A percentile compares a stretch with the other conserved stretches of the same genome.
Conservation (phyloP, 2,113 vertebrate genomes). For the Aviceda subcristata region DNA sequence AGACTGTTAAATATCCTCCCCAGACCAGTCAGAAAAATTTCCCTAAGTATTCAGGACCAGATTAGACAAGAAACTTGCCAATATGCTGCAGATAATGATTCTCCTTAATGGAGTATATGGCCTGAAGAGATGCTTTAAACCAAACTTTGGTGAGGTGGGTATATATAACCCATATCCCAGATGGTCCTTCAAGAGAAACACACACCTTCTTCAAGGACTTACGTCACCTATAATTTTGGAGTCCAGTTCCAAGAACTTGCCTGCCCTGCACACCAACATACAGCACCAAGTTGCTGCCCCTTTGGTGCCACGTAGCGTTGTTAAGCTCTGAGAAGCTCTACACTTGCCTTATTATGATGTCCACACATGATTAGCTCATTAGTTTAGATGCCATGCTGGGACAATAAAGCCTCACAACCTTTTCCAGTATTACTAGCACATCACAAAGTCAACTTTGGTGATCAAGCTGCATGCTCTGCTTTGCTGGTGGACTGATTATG, state of each 20-base stretch:
- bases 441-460: not conserved
- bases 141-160: not conserved
- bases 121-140: not conserved
- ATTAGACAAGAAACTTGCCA: not conserved
- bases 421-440: not conserved
- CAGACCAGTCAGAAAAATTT: not conserved
- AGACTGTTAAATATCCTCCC: not conserved
- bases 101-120: not conserved
- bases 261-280: not conserved
- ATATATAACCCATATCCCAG: not conserved
- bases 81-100: not conserved
- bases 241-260: not conserved
- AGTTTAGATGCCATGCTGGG: not conserved
- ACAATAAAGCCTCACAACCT: not conserved
- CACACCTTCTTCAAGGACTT: not conserved
- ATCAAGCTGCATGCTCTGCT: accelerated
- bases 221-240: not conserved
- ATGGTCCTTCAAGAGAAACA: not conserved
- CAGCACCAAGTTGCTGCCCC: not conserved
- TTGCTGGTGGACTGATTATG: not conserved
- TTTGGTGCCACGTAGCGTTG: not conserved
- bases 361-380: not conserved
- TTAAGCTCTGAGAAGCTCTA: not conserved
- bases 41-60: not conserved
- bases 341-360: not conserved